Percentiles rank a stretch among this genome's conserved stretches.
phyloP scores from a whole-genome alignment of 2,888 invertebrate species.

The Zaprionus lineosus region DNA sequence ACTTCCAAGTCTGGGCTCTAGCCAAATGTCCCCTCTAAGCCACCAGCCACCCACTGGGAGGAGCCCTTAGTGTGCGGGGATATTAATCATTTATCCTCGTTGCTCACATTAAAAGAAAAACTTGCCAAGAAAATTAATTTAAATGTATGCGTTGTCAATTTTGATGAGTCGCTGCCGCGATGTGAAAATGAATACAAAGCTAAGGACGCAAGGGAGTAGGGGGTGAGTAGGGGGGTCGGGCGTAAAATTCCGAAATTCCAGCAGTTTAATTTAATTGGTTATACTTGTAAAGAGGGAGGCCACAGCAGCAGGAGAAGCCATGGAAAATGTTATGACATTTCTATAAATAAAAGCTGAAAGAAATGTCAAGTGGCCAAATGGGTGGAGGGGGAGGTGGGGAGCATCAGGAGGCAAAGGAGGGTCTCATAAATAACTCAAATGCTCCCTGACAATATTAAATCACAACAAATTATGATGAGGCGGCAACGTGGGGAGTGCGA shows the following conservation, averaged over 20 bases:
- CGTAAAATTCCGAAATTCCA: slow-evolving; percentile 49
- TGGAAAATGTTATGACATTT: slow-evolving; percentile 66
- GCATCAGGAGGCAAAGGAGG: neutral
- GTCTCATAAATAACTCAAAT: slow-evolving; percentile 55
- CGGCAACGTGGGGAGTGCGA: neutral
- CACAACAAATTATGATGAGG: slow-evolving; percentile 28
- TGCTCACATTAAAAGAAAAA: slow-evolving; percentile 45
- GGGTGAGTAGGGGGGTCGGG: slow-evolving; percentile 6
- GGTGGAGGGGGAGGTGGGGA: neutral
- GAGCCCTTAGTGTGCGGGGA: slow-evolving; percentile 5
- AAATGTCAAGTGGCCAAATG: slow-evolving; percentile 45
- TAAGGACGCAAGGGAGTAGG: neutral
- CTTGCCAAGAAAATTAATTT: slow-evolving; percentile 59
- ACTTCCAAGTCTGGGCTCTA: too few relatives aligned
- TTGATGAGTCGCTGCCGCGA: slow-evolving; percentile 46
- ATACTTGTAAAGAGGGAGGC: slow-evolving; percentile 48
- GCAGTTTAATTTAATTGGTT: slow-evolving; percentile 67
- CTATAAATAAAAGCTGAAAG: slow-evolving; percentile 50
- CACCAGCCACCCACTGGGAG: neutral
- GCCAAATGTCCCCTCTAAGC: slow-evolving; percentile 8
- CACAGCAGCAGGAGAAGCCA: neutral
- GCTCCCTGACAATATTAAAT: slow-evolving; percentile 46
- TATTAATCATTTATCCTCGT: slow-evolving; percentile 68
- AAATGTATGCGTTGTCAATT: slow-evolving; percentile 67
- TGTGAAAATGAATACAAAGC: neutral